Base-by-base conservation (phyloP, 1,140 invertebrate species). In the Drosophila busckii region DNA sequence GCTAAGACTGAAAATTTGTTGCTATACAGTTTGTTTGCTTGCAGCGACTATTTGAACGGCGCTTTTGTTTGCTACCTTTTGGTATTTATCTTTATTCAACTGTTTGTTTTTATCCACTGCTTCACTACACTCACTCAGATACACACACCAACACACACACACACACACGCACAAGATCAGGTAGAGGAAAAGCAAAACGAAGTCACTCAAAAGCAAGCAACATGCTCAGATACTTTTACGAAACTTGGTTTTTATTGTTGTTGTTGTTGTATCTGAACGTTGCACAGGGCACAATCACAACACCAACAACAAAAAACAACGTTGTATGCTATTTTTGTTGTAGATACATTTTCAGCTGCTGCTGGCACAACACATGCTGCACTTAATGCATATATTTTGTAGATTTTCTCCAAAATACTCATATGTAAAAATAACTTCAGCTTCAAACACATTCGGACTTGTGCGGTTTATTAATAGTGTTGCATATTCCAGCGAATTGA, bases 91-190 rank as follows among this genome's bases (percentile, higher is more conserved):
- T 82, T 82, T 82, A 82, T 82, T 55, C 55, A 26, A 17, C 19
- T 41, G 65, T 82, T 82, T 82, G 75, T 82, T 82, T 82, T 82
- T 82, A 82, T 82, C 75, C 50, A 69, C 75, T 58, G 64, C 38
- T 80, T 80, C 64, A 59, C 34, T 16, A 37, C 31, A 59, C 37
- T 17, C 55, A 45, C 62, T 12, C 52, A 29, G 32, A 44, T 32
- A 54, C 46, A 28, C 45, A 19, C 41, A 42, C 59, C 26, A 22
- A 15, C 29, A 17, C 29, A 42, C 38, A 20, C 32, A 26, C 16
- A 12, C 32, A 25, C 16, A 15, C 5, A 20, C 17, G 13, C 25
- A 12, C 19, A 23, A 28, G 52, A 13, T 46, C 70, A 82, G 73
- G 68, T 80, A 80, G 73, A 73, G 49, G 54, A 50, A 80, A 68